Percentiles rank a stretch among this genome's conserved stretches.
phyloP scores from a whole-genome alignment of 1,140 invertebrate species.

The Nilaparvata lugens region DNA sequence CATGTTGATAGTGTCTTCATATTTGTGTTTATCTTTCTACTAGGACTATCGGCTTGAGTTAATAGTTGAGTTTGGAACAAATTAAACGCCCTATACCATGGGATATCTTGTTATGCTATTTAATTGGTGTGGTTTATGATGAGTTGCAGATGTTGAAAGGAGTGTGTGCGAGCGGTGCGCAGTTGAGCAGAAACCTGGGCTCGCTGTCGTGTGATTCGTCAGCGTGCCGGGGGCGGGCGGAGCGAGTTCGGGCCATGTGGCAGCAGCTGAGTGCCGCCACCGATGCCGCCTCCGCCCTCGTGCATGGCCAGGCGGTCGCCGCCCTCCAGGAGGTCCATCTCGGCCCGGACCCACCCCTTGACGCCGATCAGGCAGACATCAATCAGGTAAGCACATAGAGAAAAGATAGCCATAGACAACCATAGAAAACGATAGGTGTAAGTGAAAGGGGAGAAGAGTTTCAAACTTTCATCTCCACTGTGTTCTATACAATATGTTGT shows the following conservation, averaged over 20 bases:
- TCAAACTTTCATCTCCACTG: too few species aligned
- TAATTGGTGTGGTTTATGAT: background rate
- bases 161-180: conserved; percentile 47
- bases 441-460: too few species aligned
- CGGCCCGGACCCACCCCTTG: conserved; percentile 19
- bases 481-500: too few species aligned
- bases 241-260: conserved; percentile 47
- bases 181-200: conserved; percentile 44
- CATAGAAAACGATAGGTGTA: too few species aligned
- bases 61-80: too few species aligned
- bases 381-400: conserved; percentile 35
- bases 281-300: conserved; percentile 20
- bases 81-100: too few species aligned
- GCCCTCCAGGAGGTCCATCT: conserved; percentile 45
- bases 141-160: conserved; percentile 46
- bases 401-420: too few species aligned
- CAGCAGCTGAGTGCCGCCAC: conserved; percentile 40
- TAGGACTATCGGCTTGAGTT: too few species aligned
- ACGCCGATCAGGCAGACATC: conserved; percentile 35
- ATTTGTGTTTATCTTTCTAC: too few species aligned
- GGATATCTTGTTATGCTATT: background rate
- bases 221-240: conserved; percentile 40
- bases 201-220: conserved; percentile 43
- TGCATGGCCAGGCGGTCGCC: conserved; percentile 32
- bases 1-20: too few species aligned